Percentiles rank a stretch among this genome's conserved stretches.
Evolutionary conservation across 2,113 vertebrate species (phyloP).

Genomic region (Gadus chalcogrammus): DNA sequence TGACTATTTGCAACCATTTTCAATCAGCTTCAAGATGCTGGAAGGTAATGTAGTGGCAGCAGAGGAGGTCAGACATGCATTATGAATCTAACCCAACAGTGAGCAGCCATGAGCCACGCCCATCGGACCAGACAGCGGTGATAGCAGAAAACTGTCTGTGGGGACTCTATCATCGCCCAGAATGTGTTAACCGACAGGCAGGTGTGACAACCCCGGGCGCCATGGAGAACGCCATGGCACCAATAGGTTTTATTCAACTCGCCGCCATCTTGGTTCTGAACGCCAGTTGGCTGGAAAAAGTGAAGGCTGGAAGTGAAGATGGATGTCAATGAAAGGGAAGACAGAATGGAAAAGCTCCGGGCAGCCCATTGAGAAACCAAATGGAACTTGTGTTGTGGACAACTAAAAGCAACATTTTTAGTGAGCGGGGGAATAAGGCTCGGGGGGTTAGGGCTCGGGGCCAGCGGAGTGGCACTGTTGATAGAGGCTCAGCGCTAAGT

Average conservation of each 20-base stretch:
- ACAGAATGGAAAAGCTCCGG: constrained; percentile 12
- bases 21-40: constrained; percentile 2
- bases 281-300: neutral
- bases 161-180: too few relatives aligned
- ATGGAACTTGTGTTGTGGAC: constrained; percentile 4
- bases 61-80: too few relatives aligned
- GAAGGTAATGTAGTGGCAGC: constrained; percentile 17
- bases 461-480: constrained; percentile 28
- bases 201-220: neutral
- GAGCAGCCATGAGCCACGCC: too few relatives aligned
- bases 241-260: neutral
- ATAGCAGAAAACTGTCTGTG: too few relatives aligned
- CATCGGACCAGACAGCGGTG: too few relatives aligned
- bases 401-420: constrained; percentile 7
- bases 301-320: too few relatives aligned
- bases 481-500: constrained; percentile 16
- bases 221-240: neutral
- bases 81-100: too few relatives aligned
- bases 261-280: neutral
- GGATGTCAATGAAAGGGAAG: neutral
- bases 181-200: too few relatives aligned
- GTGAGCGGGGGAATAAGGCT: constrained; percentile 16
- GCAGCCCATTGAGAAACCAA: constrained; percentile 1
- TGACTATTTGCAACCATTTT: constrained; percentile 18
- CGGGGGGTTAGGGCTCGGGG: neutral